Conservation (phyloP, 2,888 invertebrate genomes). For the Cataglyphis albicans region DNA sequence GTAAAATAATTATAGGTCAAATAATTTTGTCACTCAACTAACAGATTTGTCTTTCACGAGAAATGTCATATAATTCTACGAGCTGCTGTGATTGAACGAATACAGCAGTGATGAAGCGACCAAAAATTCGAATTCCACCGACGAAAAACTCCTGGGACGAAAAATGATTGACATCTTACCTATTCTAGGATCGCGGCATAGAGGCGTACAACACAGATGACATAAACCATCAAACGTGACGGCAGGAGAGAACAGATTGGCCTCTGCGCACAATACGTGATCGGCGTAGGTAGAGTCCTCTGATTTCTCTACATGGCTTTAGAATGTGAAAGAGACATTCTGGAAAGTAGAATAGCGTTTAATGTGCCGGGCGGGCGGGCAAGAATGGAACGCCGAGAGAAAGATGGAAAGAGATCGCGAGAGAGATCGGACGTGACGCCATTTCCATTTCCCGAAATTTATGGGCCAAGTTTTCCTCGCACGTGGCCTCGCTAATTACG, state of each 20-base stretch:
- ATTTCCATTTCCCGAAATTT: constrained; percentile 77
- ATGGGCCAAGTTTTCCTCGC: constrained; percentile 76
- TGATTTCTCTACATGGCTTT: constrained; percentile 58
- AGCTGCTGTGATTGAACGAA: constrained; percentile 11
- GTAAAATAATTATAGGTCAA: constrained; percentile 13
- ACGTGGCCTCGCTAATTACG: constrained; percentile 73
- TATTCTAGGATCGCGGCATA: constrained; percentile 69
- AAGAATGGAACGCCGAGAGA: constrained; percentile 12
- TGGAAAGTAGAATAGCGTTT: constrained; percentile 42
- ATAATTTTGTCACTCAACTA: constrained; percentile 10
- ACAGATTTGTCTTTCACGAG: not conserved
- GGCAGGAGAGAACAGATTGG: constrained; percentile 76
- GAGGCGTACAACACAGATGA: constrained; percentile 75
- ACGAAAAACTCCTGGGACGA: constrained; percentile 60
- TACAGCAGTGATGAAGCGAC: constrained; percentile 23
- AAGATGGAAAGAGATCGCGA: constrained; percentile 50
- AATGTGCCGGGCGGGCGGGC: constrained; percentile 31
- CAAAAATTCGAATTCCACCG: constrained; percentile 60
- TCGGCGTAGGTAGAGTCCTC: constrained; percentile 73
- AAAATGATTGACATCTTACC: constrained; percentile 69
- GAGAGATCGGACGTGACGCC: constrained; percentile 73
- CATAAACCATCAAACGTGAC: constrained; percentile 81
- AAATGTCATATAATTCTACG: constrained; percentile 25
- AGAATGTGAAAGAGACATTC: constrained; percentile 51
- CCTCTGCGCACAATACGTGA: constrained; percentile 77